Evolutionary conservation across 2,113 vertebrate genomes (phyloP).

Genomic region (Labeo catla): DNA sequence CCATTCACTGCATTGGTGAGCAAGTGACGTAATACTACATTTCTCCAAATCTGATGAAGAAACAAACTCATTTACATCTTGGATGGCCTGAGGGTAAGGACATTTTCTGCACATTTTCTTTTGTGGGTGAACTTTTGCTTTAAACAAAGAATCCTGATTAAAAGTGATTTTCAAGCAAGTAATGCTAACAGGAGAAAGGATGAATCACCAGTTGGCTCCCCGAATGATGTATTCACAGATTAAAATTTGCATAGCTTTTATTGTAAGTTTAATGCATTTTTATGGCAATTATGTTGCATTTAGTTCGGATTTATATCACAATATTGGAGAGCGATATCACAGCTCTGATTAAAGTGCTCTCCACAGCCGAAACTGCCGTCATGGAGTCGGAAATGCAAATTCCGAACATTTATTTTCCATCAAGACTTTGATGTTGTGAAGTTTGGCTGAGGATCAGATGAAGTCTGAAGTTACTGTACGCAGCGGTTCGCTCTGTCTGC

Average conservation of each 20-base stretch:
- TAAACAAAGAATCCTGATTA: background rate
- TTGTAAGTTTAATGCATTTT: constrained; percentile 10
- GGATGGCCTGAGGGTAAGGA: no score
- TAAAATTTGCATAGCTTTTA: background rate
- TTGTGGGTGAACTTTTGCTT: no score
- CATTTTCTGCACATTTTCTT: no score
- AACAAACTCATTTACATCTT: background rate
- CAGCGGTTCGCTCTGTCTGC: background rate
- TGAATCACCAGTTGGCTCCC: background rate
- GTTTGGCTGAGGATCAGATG: constrained; percentile 1
- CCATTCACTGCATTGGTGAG: no score
- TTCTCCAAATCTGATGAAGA: background rate
- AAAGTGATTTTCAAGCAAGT: background rate
- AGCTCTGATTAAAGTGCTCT: constrained; percentile 12
- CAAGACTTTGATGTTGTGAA: no score
- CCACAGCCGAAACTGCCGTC: no score
- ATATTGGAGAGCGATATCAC: background rate
- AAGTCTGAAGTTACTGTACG: background rate
- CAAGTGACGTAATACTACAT: background rate
- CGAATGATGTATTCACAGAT: background rate
- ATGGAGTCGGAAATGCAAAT: no score
- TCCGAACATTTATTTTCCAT: no score
- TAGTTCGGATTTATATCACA: constrained; percentile 9
- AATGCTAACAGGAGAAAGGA: background rate
- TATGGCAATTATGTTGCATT: constrained; percentile 6